These are phyloP conservation scores for Drosophila monieri DNA, from an alignment of 2,888 invertebrate species.

Conservation along the genomic window DNA sequence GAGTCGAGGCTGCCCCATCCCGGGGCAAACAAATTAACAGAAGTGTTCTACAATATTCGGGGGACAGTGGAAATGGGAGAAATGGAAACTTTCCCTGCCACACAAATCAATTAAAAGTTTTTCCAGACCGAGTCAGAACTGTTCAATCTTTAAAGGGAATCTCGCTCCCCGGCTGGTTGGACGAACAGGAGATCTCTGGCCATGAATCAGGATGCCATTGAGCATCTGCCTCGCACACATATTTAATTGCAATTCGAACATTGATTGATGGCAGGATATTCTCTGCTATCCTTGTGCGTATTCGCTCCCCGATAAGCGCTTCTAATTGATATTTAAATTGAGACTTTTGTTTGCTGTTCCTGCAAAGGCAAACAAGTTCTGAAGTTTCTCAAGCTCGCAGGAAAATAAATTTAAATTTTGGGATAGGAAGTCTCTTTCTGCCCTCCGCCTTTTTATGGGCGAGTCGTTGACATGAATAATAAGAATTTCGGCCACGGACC, in stretches of 20 bases:
- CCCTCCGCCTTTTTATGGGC: conserved; percentile 10
- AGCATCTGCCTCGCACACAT: conserved; percentile 2
- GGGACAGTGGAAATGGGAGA: background rate
- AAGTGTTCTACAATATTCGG: conserved; percentile 32
- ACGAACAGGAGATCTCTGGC: background rate
- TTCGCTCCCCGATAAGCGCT: conserved; percentile 13
- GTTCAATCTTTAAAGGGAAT: conserved; percentile 33
- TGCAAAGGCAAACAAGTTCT: conserved; percentile 6
- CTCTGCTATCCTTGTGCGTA: background rate
- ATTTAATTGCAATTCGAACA: conserved; percentile 31
- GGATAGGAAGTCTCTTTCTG: conserved; percentile 3
- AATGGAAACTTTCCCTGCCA: conserved; percentile 30
- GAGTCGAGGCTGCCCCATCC: conserved; percentile 1
- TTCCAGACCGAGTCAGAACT: conserved; percentile 16
- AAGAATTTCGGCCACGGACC: conserved; percentile 27
- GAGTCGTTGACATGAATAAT: conserved; percentile 40
- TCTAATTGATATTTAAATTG: conserved; percentile 50
- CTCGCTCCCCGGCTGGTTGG: conserved; percentile 1
- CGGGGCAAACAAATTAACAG: conserved; percentile 37
- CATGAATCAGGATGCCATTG: conserved; percentile 2
- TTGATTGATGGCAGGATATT: conserved; percentile 44
- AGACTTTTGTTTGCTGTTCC: conserved; percentile 25
- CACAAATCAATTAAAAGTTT: conserved; percentile 51
- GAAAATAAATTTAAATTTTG: conserved; percentile 52
- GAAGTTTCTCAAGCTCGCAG: background rate